Conservation (phyloP, 2,113 vertebrate species). For the Polyodon spathula region DNA sequence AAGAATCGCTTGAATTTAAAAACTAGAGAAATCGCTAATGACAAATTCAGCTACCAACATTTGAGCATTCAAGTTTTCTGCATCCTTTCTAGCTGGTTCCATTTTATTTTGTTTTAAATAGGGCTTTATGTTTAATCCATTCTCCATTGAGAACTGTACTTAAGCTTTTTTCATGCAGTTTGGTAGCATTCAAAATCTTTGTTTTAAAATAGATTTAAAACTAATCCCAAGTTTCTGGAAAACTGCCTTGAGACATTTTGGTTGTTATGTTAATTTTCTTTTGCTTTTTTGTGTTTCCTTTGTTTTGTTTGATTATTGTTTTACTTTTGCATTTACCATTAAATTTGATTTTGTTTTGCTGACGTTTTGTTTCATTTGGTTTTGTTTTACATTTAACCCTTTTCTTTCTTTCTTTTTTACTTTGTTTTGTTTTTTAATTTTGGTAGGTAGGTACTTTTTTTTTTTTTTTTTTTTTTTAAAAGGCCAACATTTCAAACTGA, state of each 20-base stretch:
- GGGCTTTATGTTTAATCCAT: conserved; percentile 29
- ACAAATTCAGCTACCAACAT: conserved; percentile 46
- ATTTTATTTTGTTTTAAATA: conserved; percentile 38
- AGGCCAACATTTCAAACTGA: no score
- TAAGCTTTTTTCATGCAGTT: conserved; percentile 24
- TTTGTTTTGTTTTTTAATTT: conserved; percentile 15
- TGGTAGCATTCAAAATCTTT: conserved; percentile 43
- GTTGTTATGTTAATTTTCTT: conserved; percentile 73
- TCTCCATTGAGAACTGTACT: conserved; percentile 23
- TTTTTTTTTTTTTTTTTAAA: no score
- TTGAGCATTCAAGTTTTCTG: conserved; percentile 65
- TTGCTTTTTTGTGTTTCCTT: conserved; percentile 70
- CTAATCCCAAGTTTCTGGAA: conserved; percentile 69
- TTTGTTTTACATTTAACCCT: conserved; percentile 40
- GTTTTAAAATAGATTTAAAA: conserved; percentile 66
- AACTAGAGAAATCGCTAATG: conserved; percentile 2
- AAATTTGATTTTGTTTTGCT: conserved; percentile 98
- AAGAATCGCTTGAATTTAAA: conserved; percentile 3
- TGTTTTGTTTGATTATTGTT: conserved; percentile 74
- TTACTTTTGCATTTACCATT: conserved; percentile 92
- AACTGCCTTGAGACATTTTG: conserved; percentile 75
- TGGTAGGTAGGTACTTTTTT: not conserved
- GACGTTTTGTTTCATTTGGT: conserved; percentile 86
- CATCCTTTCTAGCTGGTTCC: conserved; percentile 64
- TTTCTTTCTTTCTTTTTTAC: conserved; percentile 54